phyloP scores from a whole-genome alignment of 2,797 vertebrate genomes.

The Mus caroli region DNA sequence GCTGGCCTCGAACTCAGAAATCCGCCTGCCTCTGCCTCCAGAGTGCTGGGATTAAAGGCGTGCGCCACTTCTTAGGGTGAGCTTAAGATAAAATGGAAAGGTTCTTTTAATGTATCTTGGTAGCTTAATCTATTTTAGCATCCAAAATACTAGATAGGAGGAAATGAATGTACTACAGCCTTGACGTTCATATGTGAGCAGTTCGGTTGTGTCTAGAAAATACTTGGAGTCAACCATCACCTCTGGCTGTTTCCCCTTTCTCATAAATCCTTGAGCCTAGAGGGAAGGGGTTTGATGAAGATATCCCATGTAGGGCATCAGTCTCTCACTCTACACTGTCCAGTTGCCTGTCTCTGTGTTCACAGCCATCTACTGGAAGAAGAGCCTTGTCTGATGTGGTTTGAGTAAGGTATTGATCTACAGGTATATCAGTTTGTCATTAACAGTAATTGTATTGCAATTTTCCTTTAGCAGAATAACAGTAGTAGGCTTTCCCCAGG shows the following conservation, averaged over 20 bases:
- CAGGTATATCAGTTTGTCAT: too few relatives aligned
- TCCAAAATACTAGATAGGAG: constrained; percentile 50
- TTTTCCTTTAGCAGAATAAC: neutral
- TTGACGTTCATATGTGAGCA: neutral
- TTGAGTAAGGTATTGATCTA: neutral
- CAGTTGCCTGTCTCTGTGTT: neutral
- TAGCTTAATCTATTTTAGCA: neutral
- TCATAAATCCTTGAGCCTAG: neutral
- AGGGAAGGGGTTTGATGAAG: neutral
- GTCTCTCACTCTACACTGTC: neutral
- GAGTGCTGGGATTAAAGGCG: too few relatives aligned
- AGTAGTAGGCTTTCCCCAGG: neutral
- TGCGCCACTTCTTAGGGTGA: constrained; percentile 57
- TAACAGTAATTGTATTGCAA: neutral
- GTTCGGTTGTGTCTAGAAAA: neutral
- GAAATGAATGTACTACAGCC: neutral
- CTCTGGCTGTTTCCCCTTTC: neutral
- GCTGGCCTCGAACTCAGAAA: too few relatives aligned
- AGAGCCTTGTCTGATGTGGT: neutral
- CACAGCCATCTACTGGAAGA: neutral
- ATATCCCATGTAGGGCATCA: neutral
- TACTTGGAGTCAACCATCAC: neutral
- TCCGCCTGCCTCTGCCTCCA: too few relatives aligned
- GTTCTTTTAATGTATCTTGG: constrained; percentile 29
- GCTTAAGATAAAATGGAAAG: constrained; percentile 76